Evolutionary conservation across 2,888 invertebrate species (phyloP).

Genomic region (Abscondita cerata): DNA sequence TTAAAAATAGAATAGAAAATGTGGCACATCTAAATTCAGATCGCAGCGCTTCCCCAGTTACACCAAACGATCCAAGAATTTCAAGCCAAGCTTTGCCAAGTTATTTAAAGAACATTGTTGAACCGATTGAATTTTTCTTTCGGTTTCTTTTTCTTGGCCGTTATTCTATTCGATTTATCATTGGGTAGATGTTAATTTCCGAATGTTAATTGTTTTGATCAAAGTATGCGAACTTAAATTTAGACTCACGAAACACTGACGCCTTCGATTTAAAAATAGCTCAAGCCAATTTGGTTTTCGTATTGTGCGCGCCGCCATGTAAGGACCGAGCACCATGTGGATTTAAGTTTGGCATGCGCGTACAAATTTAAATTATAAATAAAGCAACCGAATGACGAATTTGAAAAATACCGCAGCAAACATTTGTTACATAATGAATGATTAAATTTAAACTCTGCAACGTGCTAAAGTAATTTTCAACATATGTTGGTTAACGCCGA

Average conservation of each 20-base stretch:
- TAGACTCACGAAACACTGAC: constrained; percentile 27
- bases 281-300: constrained; percentile 38
- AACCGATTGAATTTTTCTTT: neutral
- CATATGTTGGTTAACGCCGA: too few species aligned
- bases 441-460: neutral
- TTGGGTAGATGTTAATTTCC: too few species aligned
- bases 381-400: constrained; percentile 1
- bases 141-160: neutral
- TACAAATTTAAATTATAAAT: constrained; percentile 29
- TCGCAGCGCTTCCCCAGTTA: constrained; percentile 21
- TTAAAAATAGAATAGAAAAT: constrained; percentile 46
- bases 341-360: constrained; percentile 42
- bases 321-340: constrained; percentile 47
- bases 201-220: neutral
- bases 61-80: constrained; percentile 22
- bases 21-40: constrained; percentile 39
- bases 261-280: constrained; percentile 45
- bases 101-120: constrained; percentile 37
- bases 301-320: constrained; percentile 46
- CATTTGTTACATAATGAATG: neutral
- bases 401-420: neutral
- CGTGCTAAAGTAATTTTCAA: neutral
- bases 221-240: constrained; percentile 23
- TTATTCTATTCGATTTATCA: too few species aligned
- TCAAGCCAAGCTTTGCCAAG: constrained; percentile 22